phyloP scores from a whole-genome alignment of 2,113 vertebrate species.

The Myrmecophaga tridactyla region DNA sequence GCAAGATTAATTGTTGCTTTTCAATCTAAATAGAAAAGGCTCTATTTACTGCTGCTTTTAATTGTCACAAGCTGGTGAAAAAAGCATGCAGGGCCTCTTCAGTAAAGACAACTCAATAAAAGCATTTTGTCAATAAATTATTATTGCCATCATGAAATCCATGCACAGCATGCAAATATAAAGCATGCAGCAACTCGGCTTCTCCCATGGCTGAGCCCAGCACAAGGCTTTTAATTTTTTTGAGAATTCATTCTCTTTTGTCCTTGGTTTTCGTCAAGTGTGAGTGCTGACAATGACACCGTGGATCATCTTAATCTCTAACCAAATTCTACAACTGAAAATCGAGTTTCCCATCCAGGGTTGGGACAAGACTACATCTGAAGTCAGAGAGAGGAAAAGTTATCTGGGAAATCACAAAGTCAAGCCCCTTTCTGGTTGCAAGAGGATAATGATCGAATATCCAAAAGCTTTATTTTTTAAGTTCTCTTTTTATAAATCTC shows the following conservation, averaged over 20 bases:
- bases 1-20: slow-evolving; percentile 69
- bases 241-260: neutral
- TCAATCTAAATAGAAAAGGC: slow-evolving; percentile 67
- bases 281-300: neutral
- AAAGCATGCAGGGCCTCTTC: slow-evolving; percentile 57
- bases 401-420: neutral
- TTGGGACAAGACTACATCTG: neutral
- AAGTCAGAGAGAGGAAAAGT: neutral
- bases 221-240: slow-evolving; percentile 11
- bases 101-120: slow-evolving; percentile 65
- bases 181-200: neutral
- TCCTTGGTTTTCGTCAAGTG: neutral
- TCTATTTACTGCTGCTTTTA: slow-evolving; percentile 75
- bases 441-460: neutral
- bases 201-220: slow-evolving; percentile 30
- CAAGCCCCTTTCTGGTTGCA: neutral
- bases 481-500: neutral
- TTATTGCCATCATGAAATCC: slow-evolving; percentile 58
- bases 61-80: slow-evolving; percentile 67
- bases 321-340: slow-evolving; percentile 5
- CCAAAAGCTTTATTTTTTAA: neutral
- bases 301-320: neutral
- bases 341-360: neutral
- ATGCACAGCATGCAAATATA: slow-evolving; percentile 32
- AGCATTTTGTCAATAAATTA: slow-evolving; percentile 74